Conservation (phyloP, 2,797 vertebrate species). For the Phalloptychus januarius region DNA sequence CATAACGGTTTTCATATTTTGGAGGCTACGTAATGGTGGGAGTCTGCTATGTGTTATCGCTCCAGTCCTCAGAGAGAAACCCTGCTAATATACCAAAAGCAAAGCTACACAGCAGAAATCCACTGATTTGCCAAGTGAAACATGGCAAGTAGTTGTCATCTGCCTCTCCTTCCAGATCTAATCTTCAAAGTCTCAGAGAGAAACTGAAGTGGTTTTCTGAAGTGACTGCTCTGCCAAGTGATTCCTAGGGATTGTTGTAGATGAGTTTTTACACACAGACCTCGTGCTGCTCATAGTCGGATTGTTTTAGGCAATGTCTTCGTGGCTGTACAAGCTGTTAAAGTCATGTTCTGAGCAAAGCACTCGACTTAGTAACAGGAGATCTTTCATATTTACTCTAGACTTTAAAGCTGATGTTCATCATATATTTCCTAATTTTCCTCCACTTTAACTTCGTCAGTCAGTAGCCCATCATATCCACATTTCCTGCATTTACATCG, state of each 20-base stretch:
- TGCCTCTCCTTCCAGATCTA: slow-evolving; percentile 64
- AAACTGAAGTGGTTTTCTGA: slow-evolving; percentile 64
- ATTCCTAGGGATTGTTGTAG: slow-evolving; percentile 70
- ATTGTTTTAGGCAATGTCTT: slow-evolving; percentile 59
- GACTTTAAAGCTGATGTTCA: slow-evolving; percentile 64
- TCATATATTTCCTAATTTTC: slow-evolving; percentile 56
- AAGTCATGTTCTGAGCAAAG: slow-evolving; percentile 55
- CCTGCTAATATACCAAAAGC: slow-evolving; percentile 62
- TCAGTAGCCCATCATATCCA: slow-evolving; percentile 67
- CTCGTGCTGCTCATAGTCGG: slow-evolving; percentile 59
- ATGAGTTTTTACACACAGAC: slow-evolving; percentile 72
- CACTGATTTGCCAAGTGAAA: slow-evolving; percentile 75
- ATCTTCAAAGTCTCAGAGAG: slow-evolving; percentile 74
- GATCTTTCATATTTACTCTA: slow-evolving; percentile 50
- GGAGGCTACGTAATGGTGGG: slow-evolving; percentile 65
- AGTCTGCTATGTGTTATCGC: slow-evolving; percentile 74
- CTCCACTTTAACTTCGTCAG: slow-evolving; percentile 66
- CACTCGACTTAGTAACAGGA: slow-evolving; percentile 63
- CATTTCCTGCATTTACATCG: slow-evolving; percentile 67
- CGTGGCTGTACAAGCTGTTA: slow-evolving; percentile 56
- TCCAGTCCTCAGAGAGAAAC: slow-evolving; percentile 69
- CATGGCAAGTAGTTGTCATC: slow-evolving; percentile 74
- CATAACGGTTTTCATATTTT: slow-evolving; percentile 75
- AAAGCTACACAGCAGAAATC: slow-evolving; percentile 67
- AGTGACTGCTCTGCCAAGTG: slow-evolving; percentile 65